phyloP scores from a whole-genome alignment of 2,888 invertebrate species.

The Meteorus colon region DNA sequence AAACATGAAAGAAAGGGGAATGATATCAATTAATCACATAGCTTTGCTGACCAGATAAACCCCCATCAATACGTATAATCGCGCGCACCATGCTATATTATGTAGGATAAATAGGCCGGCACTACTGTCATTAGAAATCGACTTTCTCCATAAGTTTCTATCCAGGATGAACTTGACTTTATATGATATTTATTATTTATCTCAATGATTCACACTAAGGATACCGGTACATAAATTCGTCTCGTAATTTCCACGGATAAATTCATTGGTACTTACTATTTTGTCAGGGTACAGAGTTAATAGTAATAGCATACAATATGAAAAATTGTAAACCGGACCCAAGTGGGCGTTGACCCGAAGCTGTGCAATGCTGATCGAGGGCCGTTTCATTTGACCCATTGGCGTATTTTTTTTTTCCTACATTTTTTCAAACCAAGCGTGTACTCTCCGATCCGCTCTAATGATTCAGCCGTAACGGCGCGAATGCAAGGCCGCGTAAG shows the following conservation, averaged over 20 bases:
- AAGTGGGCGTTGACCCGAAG: constrained; percentile 18
- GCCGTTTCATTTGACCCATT: constrained; percentile 24
- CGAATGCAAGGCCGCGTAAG: constrained; percentile 59
- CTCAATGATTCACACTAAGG: constrained; percentile 23
- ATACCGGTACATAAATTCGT: neutral
- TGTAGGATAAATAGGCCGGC: constrained; percentile 21
- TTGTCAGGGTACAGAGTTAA: neutral
- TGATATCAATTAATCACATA: constrained; percentile 2
- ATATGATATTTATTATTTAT: constrained; percentile 48
- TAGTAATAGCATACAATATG: neutral
- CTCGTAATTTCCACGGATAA: neutral
- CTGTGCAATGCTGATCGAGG: neutral
- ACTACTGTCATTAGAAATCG: constrained; percentile 52
- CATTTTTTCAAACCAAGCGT: neutral
- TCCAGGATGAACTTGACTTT: constrained; percentile 57
- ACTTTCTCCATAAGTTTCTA: constrained; percentile 57
- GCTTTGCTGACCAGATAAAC: neutral
- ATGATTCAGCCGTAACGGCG: constrained; percentile 61
- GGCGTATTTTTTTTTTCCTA: constrained; percentile 3
- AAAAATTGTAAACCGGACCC: constrained; percentile 24
- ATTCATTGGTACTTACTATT: neutral
- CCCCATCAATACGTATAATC: constrained; percentile 18
- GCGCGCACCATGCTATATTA: constrained; percentile 15
- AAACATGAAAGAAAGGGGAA: neutral
- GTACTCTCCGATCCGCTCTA: constrained; percentile 55